Base-by-base conservation (phyloP, 2,797 vertebrate species). In the Danio tinwini region DNA sequence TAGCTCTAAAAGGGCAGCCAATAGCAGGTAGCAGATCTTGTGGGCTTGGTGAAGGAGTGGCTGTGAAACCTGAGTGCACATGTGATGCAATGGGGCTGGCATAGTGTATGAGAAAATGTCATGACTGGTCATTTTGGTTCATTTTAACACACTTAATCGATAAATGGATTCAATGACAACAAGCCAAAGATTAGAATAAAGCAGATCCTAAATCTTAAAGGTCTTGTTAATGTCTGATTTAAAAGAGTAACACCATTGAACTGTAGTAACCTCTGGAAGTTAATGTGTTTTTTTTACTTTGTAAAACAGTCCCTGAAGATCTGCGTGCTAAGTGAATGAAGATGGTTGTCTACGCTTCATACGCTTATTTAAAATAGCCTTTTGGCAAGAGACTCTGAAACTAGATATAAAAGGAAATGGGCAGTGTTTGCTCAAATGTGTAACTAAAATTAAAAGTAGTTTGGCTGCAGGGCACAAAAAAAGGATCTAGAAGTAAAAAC, bases 21-120 rank as follows among this genome's bases (percentile, higher is more conserved):
- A 93, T 93, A 80, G 84, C 79, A 2, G 4, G 9, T 0, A 5
- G 44, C 76, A 77, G 39, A 81, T 45, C 62, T 9, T 84, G 85
- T 90, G 87, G 93, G 92, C 88, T 93, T 42, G 92, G 85, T 85
- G 70, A 76, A 64, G 82, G 86, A 92, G 86, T 59, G 87, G 87
- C 76, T 53, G 79, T 7, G 59, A 75, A 79, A 86, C 76, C 56
- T 78, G 80, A 81, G 77, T 83, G 73, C 76, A 64, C 37, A 74
- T 82, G 76, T 91, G 86, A 92, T 84, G 86, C 85, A 87, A 92
- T 65, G 37, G 62, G 7, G 44, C 74, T 56, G 45, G 82, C 68
- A 52, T 37, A 1, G 10, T 19, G 29, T 16, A 67, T 72, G 11
- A 63, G 37, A 50, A 44, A 39, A 55, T 52, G 19, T 7, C 49